Evolutionary conservation across 2,797 vertebrate species (phyloP).

Genomic region (Gymnoscopelus microlampas): DNA sequence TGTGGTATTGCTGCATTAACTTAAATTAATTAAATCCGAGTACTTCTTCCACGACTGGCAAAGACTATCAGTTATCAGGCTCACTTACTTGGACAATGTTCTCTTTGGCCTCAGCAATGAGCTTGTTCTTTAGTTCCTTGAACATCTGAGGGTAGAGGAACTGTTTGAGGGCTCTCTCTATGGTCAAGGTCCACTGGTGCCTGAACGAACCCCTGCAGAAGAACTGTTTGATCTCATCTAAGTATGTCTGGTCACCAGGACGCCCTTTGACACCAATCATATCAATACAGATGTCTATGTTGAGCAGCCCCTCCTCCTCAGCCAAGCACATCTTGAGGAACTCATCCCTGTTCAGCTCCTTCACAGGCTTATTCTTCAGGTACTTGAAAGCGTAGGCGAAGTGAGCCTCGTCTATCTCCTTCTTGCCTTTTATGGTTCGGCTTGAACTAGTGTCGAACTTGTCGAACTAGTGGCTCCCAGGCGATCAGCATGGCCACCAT

Average conservation of each 20-base stretch:
- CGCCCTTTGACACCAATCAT: conserved; percentile 97
- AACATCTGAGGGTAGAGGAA: too few relatives aligned
- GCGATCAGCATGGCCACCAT: conserved; percentile 99
- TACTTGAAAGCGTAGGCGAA: conserved; percentile 98
- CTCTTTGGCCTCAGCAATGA: too few relatives aligned
- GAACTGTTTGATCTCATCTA: conserved; percentile 99
- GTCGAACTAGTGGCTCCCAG: conserved; percentile 95
- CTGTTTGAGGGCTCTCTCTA: too few relatives aligned
- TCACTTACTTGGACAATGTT: too few relatives aligned
- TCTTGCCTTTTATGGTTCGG: conserved; percentile 98
- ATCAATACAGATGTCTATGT: conserved; percentile 95
- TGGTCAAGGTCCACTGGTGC: too few relatives aligned
- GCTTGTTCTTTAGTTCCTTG: too few relatives aligned
- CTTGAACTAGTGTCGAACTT: too few relatives aligned
- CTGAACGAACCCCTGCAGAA: conserved; percentile 85
- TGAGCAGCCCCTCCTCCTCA: conserved; percentile 91
- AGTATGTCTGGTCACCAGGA: conserved; percentile 95
- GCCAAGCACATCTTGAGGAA: conserved; percentile 97
- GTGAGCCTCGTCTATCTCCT: conserved; percentile 98
- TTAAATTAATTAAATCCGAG: too few relatives aligned
- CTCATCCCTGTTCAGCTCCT: conserved; percentile 96
- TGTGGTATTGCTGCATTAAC: too few relatives aligned
- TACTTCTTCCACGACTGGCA: too few relatives aligned
- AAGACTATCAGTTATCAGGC: too few relatives aligned
- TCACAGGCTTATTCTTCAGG: conserved; percentile 97